A percentile compares a stretch with the other conserved stretches of the same genome.
Conservation (phyloP, 1,140 invertebrate species). For the Magallana gigas region DNA sequence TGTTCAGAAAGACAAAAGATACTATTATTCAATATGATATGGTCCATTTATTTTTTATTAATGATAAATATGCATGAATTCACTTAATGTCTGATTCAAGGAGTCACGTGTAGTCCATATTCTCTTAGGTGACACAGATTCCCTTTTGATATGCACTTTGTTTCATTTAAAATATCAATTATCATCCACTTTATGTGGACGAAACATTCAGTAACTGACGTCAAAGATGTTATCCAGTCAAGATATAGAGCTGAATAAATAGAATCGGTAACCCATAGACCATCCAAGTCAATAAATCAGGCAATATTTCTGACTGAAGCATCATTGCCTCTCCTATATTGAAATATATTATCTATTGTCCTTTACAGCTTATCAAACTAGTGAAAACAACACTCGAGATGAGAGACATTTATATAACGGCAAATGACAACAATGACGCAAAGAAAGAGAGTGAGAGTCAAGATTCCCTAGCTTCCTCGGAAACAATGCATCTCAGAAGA, state of each 20-base stretch:
- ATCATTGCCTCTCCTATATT: conserved; percentile 27
- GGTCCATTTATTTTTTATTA: too few relatives aligned
- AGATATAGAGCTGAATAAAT: conserved; percentile 23
- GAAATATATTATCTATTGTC: conserved; percentile 34
- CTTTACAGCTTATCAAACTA: conserved; percentile 36
- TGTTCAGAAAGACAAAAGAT: too few relatives aligned
- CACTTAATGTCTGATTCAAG: too few relatives aligned
- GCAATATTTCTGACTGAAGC: conserved; percentile 20
- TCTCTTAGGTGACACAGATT: neutral
- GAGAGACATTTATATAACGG: conserved; percentile 26
- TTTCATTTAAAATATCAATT: conserved; percentile 34
- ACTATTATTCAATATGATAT: too few relatives aligned
- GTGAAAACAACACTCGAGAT: conserved; percentile 31
- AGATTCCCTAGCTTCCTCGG: neutral
- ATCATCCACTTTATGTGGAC: conserved; percentile 6
- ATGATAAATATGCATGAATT: too few relatives aligned
- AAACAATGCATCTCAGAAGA: conserved; percentile 26
- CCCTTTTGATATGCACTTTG: neutral
- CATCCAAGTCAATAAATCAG: conserved; percentile 12
- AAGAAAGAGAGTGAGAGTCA: conserved; percentile 21
- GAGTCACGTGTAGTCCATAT: neutral
- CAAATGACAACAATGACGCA: conserved; percentile 31
- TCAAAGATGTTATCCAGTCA: conserved; percentile 23
- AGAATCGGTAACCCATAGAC: neutral
- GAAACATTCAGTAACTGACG: conserved; percentile 9